Conservation (phyloP, 2,797 vertebrate genomes). For the Glyptemys insculpta region DNA sequence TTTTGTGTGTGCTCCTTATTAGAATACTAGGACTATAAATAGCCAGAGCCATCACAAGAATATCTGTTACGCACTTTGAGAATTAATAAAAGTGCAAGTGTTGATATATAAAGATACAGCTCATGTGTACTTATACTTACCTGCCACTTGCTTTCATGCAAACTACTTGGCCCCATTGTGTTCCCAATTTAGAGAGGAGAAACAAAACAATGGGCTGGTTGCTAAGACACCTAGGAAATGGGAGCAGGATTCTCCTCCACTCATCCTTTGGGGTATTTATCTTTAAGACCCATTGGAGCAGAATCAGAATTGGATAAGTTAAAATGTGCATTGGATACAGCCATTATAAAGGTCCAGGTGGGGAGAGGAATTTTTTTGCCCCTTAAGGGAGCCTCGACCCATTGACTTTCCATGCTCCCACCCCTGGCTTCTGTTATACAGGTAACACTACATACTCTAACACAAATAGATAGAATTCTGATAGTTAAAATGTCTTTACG, state of each 20-base stretch:
- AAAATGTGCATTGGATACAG: background rate
- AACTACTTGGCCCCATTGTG: background rate
- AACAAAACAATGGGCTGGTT: background rate
- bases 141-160: background rate
- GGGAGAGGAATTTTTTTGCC: background rate
- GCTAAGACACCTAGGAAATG: background rate
- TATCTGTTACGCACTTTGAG: constrained; percentile 1
- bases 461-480: background rate
- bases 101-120: background rate
- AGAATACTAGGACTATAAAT: background rate
- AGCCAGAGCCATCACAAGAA: background rate
- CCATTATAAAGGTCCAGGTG: background rate
- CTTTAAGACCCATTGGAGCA: background rate
- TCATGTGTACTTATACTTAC: background rate
- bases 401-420: background rate
- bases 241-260: background rate
- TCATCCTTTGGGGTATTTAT: background rate
- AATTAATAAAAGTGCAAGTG: background rate
- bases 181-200: background rate
- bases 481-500: background rate
- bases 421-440: background rate
- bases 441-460: background rate
- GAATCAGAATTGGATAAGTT: background rate
- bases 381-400: too few species aligned
- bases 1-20: background rate